These are phyloP conservation scores for Choloepus didactylus DNA, from an alignment of 2,797 vertebrate species.

Conservation along the genomic window DNA sequence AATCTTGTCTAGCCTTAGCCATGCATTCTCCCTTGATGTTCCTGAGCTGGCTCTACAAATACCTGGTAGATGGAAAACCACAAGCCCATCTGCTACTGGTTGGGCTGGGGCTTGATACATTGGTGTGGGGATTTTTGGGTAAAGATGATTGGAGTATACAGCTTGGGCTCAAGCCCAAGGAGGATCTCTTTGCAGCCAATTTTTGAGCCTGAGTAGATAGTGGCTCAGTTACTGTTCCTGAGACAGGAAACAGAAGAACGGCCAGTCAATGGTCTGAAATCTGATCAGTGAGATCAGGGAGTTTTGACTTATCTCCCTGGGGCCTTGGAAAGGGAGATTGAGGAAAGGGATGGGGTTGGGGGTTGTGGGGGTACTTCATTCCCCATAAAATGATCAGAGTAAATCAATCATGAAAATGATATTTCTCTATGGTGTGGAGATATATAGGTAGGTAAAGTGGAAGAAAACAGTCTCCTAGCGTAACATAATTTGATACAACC, in stretches of 20 bases:
- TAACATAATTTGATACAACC: background rate
- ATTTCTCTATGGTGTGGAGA: slow-evolving; percentile 26
- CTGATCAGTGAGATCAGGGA: background rate
- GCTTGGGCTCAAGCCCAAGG: background rate
- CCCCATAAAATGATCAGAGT: background rate
- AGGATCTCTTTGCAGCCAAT: background rate
- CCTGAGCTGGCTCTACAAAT: background rate
- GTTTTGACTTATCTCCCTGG: background rate
- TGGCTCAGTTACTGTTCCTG: background rate
- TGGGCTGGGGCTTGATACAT: background rate
- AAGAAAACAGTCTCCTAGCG: background rate
- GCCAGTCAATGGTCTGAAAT: background rate
- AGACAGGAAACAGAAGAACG: background rate
- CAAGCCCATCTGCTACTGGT: background rate
- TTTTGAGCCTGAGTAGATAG: background rate
- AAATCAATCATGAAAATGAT: slow-evolving; percentile 16
- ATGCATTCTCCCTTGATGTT: background rate
- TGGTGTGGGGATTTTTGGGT: background rate
- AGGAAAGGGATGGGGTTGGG: background rate
- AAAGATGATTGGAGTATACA: background rate
- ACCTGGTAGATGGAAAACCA: background rate
- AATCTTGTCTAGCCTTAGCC: background rate
- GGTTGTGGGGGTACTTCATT: background rate
- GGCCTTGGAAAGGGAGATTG: background rate
- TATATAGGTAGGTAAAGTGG: background rate